Conservation (phyloP, 2,888 invertebrate genomes). For the Phengaris alcon region DNA sequence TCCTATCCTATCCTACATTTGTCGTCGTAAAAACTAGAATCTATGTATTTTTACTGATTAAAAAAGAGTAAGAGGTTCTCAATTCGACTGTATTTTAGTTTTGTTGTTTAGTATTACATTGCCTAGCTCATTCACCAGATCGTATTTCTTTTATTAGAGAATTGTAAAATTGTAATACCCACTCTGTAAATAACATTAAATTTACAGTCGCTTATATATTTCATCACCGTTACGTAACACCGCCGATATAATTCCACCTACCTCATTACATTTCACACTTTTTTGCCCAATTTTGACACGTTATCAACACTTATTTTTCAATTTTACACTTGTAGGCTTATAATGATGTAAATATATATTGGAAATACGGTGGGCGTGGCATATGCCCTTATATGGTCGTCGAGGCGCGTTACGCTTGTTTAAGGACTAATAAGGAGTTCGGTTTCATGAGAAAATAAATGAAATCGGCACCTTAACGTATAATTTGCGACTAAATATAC, state of each 20-base stretch:
- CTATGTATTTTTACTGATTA: too few species aligned
- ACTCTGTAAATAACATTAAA: not conserved
- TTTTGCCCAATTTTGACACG: slow-evolving; percentile 18
- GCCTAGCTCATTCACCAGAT: too few species aligned
- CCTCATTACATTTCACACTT: slow-evolving; percentile 1
- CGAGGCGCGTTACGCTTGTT: slow-evolving; percentile 11
- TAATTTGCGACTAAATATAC: slow-evolving; percentile 13
- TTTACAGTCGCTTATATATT: not conserved
- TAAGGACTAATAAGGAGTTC: not conserved
- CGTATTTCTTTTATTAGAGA: too few species aligned
- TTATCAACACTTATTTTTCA: slow-evolving; percentile 23
- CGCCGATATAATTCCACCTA: not conserved
- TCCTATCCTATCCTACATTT: too few species aligned
- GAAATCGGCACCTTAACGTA: not conserved
- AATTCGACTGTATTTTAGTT: too few species aligned
- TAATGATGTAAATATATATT: slow-evolving; percentile 22
- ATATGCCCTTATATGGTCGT: not conserved
- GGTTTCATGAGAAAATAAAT: slow-evolving; percentile 16
- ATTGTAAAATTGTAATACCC: too few species aligned
- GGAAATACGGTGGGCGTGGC: not conserved
- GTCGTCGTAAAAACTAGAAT: too few species aligned
- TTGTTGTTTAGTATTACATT: too few species aligned
- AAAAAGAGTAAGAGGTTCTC: too few species aligned
- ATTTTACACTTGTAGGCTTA: slow-evolving; percentile 21
- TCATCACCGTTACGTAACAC: not conserved